Evolutionary conservation across 2,888 invertebrate species (phyloP).

Genomic region (Synanthedon tipuliformis): DNA sequence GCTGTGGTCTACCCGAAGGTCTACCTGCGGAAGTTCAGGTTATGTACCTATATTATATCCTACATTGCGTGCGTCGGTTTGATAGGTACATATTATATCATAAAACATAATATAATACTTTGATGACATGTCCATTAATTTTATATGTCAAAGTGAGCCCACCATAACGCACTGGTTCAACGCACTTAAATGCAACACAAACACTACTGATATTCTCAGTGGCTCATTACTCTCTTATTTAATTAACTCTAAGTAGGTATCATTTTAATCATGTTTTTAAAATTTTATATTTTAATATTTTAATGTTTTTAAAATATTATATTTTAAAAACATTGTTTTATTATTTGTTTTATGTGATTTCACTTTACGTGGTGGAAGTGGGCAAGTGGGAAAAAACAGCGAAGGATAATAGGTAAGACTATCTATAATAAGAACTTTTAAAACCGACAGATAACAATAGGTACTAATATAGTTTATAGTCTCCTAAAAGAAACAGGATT

Average conservation of each 20-base stretch:
- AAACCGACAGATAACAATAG: not conserved
- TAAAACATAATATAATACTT: no score
- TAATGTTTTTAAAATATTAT: no score
- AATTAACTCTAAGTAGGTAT: not conserved
- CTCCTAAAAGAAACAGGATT: not conserved
- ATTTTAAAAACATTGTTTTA: no score
- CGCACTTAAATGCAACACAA: not conserved
- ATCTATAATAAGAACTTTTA: not conserved
- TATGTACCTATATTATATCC: no score
- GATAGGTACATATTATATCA: no score
- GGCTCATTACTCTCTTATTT: not conserved
- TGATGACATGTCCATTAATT: not conserved
- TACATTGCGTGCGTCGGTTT: no score
- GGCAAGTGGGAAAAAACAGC: not conserved
- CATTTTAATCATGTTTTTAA: no score
- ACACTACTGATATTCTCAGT: not conserved
- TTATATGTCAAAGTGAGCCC: not conserved
- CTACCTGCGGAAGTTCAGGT: no score
- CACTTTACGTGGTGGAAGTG: no score
- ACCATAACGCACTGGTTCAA: not conserved
- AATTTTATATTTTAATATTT: no score
- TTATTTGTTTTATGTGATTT: no score
- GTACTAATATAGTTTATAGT: not conserved
- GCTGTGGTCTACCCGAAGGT: no score
- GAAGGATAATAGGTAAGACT: not conserved